Evolutionary conservation across 92 coral and sea anemone genomes (phyloP).

Genomic region (Phenganax subtilis): DNA sequence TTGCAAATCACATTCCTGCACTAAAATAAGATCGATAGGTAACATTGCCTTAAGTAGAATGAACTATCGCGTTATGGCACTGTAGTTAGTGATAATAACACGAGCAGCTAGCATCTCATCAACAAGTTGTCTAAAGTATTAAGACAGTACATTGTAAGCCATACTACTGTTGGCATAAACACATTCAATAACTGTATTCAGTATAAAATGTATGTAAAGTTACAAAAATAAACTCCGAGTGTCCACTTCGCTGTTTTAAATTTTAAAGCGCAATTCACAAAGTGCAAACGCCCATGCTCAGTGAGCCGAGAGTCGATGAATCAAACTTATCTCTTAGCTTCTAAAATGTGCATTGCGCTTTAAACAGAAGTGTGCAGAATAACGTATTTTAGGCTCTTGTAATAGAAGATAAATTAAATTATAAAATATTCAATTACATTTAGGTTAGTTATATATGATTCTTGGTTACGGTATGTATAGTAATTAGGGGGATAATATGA

Average conservation of each 20-base stretch:
- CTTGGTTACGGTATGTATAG: conserved; percentile 13
- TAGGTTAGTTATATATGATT: neutral
- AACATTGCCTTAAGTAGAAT: neutral
- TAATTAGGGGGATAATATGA: conserved; percentile 10
- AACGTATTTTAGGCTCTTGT: neutral
- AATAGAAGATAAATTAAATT: neutral
- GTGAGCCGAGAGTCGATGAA: too few species aligned
- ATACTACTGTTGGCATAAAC: conserved; percentile 15
- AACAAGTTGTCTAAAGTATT: neutral
- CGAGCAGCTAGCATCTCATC: neutral
- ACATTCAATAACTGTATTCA: neutral
- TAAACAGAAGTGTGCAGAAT: neutral
- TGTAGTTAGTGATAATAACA: conserved; percentile 3
- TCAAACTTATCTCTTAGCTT: too few species aligned
- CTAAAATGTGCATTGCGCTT: neutral
- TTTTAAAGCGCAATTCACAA: conserved; percentile 1
- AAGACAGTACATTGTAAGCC: conserved; percentile 6
- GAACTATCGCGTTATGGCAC: neutral
- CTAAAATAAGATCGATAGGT: neutral
- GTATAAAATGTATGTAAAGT: neutral
- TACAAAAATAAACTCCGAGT: neutral
- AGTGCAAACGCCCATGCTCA: too few species aligned
- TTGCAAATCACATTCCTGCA: neutral
- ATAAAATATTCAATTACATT: conserved; percentile 3
- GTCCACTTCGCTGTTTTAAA: neutral